Base-by-base conservation (phyloP, 2,888 invertebrate genomes). In the Branchellion lobata region DNA sequence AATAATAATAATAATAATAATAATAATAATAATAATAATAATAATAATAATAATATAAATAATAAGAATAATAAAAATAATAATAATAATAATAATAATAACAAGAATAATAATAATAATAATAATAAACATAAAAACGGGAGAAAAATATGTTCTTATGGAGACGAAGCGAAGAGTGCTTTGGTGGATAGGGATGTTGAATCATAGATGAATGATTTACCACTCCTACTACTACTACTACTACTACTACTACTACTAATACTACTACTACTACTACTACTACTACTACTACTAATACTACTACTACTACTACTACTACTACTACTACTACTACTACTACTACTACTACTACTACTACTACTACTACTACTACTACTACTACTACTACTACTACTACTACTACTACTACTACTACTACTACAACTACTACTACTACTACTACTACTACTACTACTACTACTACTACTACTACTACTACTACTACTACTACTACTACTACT, bases 111-210 rank as follows among this genome's bases (percentile, higher is more conserved):
- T 5, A 27, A n/a, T 53, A 47, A 21, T n/a, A 53, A 27, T 53
- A 53, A 75, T 14, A 53, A n/a, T 5, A 57, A 57, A 24, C n/a
- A 24, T 57, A 57, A 57, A 57, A 40, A 40, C 40, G 40, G 40
- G 14, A 5, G 40, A 14, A 40, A 14, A 40, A 40, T 8, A 14
- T 8, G 40, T 40, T 8, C 8, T 40, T 14, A 73, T 27, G 53
- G 8, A 14, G 33, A 69, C 21, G 34, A 69, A 21, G 31, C 34
- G 5, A 47, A 75, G 33, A 75, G 75, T 33, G 75, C 75, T 33
- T 40, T 75, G 11, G 75, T 75, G 24, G 75, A 75, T 29, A 21
- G 75, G 29, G 75, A 75, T 33, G 75, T 75, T 21, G 75, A 75
- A 29, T 75, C 33, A 75, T 75, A 5, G 75, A 75, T 29, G 75